These are phyloP conservation scores for Lanius ludovicianus DNA, from an alignment of 2,113 vertebrate genomes.

Conservation along the genomic window DNA sequence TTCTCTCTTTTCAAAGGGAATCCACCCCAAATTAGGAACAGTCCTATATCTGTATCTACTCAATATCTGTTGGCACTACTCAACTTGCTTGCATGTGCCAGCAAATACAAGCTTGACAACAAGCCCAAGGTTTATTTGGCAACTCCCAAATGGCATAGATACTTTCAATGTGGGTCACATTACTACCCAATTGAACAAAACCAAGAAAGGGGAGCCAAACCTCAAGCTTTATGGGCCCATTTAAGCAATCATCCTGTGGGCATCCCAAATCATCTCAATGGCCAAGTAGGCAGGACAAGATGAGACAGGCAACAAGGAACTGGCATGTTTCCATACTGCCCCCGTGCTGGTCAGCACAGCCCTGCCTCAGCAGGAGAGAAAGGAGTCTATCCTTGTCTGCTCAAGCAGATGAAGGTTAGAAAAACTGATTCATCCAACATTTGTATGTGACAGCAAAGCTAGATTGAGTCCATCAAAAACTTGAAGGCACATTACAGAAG, in stretches of 20 bases:
- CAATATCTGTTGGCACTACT: neutral
- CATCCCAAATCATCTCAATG: neutral
- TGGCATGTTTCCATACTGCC: neutral
- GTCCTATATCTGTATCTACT: neutral
- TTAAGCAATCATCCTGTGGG: constrained; percentile 14
- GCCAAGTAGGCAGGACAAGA: neutral
- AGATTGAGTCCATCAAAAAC: neutral
- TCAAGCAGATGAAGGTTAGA: neutral
- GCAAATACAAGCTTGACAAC: constrained; percentile 10
- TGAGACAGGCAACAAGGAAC: neutral
- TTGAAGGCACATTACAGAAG: neutral
- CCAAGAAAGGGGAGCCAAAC: constrained; percentile 37
- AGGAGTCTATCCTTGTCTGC: neutral
- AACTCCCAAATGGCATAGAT: neutral
- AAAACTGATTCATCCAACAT: neutral
- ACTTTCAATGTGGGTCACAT: constrained; percentile 1
- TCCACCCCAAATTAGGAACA: neutral
- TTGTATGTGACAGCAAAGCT: neutral
- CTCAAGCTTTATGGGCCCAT: constrained; percentile 10
- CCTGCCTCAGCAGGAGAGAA: neutral
- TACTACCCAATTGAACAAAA: neutral
- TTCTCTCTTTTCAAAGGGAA: neutral
- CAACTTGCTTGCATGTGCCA: neutral
- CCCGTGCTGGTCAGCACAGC: neutral
- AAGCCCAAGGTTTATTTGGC: constrained; percentile 25